Evolutionary conservation across 2,113 vertebrate species (phyloP).

Genomic region (Agapornis roseicollis): DNA sequence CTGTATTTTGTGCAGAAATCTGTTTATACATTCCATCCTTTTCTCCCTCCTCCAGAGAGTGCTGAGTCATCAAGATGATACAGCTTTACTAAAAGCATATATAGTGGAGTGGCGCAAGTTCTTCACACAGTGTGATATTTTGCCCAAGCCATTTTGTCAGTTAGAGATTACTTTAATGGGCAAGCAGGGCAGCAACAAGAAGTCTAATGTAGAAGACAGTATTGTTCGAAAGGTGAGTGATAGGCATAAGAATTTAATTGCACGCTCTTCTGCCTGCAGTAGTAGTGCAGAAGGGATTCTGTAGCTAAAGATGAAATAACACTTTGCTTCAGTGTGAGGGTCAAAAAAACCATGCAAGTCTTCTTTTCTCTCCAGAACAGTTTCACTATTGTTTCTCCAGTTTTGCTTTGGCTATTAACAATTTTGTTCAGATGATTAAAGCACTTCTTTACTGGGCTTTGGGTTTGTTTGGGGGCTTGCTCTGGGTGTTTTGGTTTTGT

Average conservation of each 20-base stretch:
- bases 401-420: neutral
- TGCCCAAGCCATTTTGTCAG: constrained; percentile 95
- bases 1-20: neutral
- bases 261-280: neutral
- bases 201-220: constrained; percentile 97
- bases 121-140: constrained; percentile 83
- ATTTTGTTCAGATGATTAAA: neutral
- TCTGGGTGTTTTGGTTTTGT: neutral
- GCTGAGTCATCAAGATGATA: constrained; percentile 97
- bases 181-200: constrained; percentile 98
- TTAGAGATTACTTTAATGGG: constrained; percentile 94
- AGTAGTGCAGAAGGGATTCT: neutral
- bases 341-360: neutral
- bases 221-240: constrained; percentile 92
- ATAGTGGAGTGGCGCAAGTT: constrained; percentile 97
- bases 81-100: constrained; percentile 94
- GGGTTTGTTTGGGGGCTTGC: neutral
- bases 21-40: neutral
- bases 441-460: neutral
- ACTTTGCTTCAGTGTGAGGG: neutral
- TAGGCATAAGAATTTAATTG: neutral
- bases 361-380: neutral
- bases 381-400: neutral
- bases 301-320: neutral
- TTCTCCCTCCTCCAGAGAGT: constrained; percentile 80